Conservation (phyloP, 2,888 invertebrate genomes). For the Cheilosia soror region DNA sequence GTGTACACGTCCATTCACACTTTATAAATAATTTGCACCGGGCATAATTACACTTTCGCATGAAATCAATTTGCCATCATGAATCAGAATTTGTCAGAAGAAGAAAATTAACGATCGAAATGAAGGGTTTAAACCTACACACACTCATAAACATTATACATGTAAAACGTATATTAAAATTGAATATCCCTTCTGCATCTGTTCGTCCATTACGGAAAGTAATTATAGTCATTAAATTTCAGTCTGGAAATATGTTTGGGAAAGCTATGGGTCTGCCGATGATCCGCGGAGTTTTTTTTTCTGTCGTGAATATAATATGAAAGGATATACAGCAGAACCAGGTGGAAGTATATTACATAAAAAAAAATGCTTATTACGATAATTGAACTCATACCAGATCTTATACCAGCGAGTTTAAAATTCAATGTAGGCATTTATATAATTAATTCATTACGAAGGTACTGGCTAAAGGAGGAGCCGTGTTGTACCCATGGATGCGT, state of each 20-base stretch:
- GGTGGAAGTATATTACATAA: background rate
- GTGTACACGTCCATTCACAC: background rate
- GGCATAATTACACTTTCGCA: conserved; percentile 64
- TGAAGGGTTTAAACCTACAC: conserved; percentile 35
- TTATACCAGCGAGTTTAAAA: background rate
- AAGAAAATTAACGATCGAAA: conserved; percentile 26
- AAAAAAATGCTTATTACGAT: conserved; percentile 13
- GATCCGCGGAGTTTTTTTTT: conserved; percentile 38
- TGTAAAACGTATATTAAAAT: background rate
- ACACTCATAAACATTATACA: background rate
- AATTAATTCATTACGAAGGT: conserved; percentile 54
- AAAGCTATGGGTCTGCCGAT: conserved; percentile 35
- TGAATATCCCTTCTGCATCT: conserved; percentile 10
- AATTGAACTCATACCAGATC: background rate
- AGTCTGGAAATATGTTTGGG: conserved; percentile 46
- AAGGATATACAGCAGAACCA: conserved; percentile 27
- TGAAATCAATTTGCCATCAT: conserved; percentile 68
- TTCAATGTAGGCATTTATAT: conserved; percentile 1
- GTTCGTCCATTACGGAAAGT: conserved; percentile 40
- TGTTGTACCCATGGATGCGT: conserved; percentile 18
- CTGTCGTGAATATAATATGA: conserved; percentile 28
- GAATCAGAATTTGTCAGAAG: conserved; percentile 53
- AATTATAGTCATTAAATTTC: conserved; percentile 64
- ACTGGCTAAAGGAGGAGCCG: background rate
- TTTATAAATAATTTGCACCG: conserved; percentile 38